Evolutionary conservation across 2,113 vertebrate genomes (phyloP).

Genomic region (Apteryx owenii): DNA sequence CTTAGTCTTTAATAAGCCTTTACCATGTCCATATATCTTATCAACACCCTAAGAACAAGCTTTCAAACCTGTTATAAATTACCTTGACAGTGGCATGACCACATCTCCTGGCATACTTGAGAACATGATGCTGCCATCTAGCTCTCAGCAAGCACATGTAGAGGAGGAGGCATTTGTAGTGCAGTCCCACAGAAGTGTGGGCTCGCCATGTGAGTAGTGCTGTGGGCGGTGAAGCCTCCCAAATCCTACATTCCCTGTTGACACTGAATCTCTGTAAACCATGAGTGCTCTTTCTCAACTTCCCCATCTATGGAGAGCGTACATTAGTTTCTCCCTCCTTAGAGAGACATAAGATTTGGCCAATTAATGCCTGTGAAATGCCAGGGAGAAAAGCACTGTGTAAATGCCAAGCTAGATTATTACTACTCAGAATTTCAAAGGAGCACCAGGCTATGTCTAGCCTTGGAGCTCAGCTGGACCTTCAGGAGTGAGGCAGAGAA

Average conservation of each 20-base stretch:
- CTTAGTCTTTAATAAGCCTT: conserved; percentile 71
- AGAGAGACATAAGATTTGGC: not conserved
- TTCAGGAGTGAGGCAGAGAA: not conserved
- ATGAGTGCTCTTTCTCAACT: not conserved
- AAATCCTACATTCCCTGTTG: not conserved
- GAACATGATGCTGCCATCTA: not conserved
- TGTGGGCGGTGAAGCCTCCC: fast-evolving
- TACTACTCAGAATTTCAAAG: not conserved
- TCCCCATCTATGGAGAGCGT: not conserved
- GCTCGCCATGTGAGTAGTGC: fast-evolving
- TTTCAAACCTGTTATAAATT: conserved; percentile 60
- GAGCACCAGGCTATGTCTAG: not conserved
- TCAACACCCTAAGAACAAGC: conserved; percentile 51
- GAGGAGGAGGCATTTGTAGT: not conserved
- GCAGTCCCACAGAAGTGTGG: not conserved
- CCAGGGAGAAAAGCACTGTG: not conserved
- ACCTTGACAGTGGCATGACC: conserved; percentile 33
- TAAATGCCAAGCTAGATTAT: not conserved
- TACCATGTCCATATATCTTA: conserved; percentile 57
- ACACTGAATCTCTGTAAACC: not conserved
- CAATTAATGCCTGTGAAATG: not conserved
- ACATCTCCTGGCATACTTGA: not conserved
- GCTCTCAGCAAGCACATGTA: not conserved
- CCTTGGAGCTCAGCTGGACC: not conserved
- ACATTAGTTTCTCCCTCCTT: not conserved